Evolutionary conservation across 2,797 vertebrate genomes (phyloP), one percentile per base, ranked within the genome.

Genomic region (Argentina silus): DNA sequence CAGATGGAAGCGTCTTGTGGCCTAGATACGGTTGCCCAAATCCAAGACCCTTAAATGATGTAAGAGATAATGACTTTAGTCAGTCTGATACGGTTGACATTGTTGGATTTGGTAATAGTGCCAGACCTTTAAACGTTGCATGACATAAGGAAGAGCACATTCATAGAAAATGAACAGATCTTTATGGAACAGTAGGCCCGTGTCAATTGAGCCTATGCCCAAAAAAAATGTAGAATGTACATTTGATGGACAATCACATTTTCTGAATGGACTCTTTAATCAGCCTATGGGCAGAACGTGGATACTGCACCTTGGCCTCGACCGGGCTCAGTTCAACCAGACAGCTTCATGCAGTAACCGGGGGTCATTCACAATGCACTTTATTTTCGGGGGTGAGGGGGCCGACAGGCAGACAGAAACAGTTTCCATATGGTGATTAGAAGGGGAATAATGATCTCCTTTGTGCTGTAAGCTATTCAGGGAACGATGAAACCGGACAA

Each of bases 391-490:
- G 86, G 77, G 71, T 76, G 81, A 72, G 77, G 79, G 79, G 79
- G 79, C 82, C 6, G 81, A 66, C 80, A 74, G 62, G 83, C 81
- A 86, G 85, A 88, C 86, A 81, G 67, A 72, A 88, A 85, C 83
- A 83, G 79, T 84, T 83, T 86, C 82, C 81, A 78, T 86, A 85
- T 87, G 83, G 85, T 90, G 88, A 91, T 92, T 91, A 92, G 87
- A 91, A 86, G 81, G 78, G 78, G 83, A 90, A 92, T 89, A 92
- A 92, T 87, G 81, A 81, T 85, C 82, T 85, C 81, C 91, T 93
- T 93, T 94, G 93, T 93, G 80, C 55, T 3, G 21, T 76, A n/a
- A 85, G 89, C 85, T 93, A 92, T 94, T 93, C 90, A 80, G 87
- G 89, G 90, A 91, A 81, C 80, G 62, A 75, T 77, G 73, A 74